A percentile compares a stretch with the other conserved stretches of the same genome.
phyloP scores from a whole-genome alignment of 1,140 invertebrate genomes.

The Bombus balteatus region DNA sequence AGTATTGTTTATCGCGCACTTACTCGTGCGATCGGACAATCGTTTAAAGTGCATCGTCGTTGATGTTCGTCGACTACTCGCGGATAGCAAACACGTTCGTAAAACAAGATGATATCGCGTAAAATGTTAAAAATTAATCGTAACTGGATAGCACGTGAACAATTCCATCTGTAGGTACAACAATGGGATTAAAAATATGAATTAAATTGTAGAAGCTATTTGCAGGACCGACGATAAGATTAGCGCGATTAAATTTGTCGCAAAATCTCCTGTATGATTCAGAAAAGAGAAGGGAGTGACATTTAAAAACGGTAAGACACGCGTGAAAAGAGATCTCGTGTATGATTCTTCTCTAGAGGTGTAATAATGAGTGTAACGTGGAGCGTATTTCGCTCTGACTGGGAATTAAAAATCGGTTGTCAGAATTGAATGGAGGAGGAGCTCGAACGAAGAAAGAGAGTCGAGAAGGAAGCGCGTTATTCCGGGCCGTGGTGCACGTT shows the following conservation, averaged over 20 bases:
- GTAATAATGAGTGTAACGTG: not conserved
- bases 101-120: not conserved
- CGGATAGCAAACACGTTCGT: no score
- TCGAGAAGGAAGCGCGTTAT: conserved; percentile 30
- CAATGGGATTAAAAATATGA: not conserved
- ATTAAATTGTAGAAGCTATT: not conserved
- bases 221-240: not conserved
- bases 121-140: not conserved
- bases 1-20: no score
- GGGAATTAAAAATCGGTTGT: conserved; percentile 25
- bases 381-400: not conserved
- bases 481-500: conserved; percentile 24
- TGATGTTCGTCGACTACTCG: no score
- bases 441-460: not conserved
- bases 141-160: not conserved
- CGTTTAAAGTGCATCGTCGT: no score
- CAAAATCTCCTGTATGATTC: not conserved
- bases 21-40: no score
- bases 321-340: not conserved
- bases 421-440: not conserved
- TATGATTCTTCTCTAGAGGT: not conserved
- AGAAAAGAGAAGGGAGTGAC: not conserved
- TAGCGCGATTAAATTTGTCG: not conserved
- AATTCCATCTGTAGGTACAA: no score
- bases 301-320: not conserved